Evolutionary conservation across 2,113 vertebrate species (phyloP), one percentile per base, ranked within the genome.

Genomic region (Alethe diademata): DNA sequence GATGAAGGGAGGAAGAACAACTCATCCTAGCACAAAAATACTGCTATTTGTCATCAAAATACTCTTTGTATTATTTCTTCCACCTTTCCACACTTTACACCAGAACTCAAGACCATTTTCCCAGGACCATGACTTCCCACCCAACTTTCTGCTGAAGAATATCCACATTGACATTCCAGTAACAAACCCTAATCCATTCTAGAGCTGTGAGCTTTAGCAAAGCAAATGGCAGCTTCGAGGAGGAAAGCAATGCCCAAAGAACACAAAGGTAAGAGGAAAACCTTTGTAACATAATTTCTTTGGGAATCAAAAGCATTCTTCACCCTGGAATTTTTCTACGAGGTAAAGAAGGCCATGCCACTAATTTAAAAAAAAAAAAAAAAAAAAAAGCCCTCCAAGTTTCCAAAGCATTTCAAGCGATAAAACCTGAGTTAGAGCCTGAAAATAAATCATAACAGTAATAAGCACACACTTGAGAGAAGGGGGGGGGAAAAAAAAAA

Each of bases 371-470:
- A 48, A 36, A 48, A 60, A 42, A 29, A 38, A 60, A 62, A 35
- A 33, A 56, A 67, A 69, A 40, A 56, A 67, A 69, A 56, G 2
- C 23, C 38, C 70, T 93, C 71, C 47, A 83, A 95, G 87, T 96
- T 92, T 92, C 93, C 75, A 67, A 95, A 95, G 58, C 62, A 92
- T 70, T 96, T 90, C 45, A 73, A 95, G 81, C 19, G 94, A 97
- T 91, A 96, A 97, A 95, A 58, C 85, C 45, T 20, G 62, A 86
- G 56, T 73, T 83, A 53, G 56, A 92, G 93, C 78, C 90, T 62
- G 56, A 93, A 94, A 94, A 96, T 94, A 95, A 97, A 94, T 96
- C 92, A 60, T 61, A 91, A 61, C 84, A 75, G 62, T 47, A 93
- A 91, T 58, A 75, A 29, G 56, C 38, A 48, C 74, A 66, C 92